phyloP scores from a whole-genome alignment of 2,888 invertebrate species.

The Trachelus tabidus region DNA sequence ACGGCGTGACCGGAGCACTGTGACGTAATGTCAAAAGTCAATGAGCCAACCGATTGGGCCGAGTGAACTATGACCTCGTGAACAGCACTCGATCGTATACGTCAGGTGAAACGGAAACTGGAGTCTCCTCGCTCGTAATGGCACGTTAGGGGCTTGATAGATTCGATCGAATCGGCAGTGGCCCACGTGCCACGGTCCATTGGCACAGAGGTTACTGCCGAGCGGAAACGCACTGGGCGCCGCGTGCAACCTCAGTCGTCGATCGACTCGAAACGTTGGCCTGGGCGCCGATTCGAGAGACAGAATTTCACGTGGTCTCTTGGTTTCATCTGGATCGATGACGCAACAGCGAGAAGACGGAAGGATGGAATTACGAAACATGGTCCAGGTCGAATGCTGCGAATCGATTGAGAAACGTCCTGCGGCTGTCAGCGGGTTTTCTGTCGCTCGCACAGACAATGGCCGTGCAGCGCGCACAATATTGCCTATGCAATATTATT shows the following conservation, averaged over 20 bases:
- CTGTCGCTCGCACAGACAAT: neutral
- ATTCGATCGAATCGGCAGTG: neutral
- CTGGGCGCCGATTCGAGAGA: neutral
- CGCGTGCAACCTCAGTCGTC: neutral
- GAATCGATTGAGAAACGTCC: slow-evolving; percentile 5
- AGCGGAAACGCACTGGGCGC: neutral
- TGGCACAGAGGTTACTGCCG: neutral
- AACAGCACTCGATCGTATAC: neutral
- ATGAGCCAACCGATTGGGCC: neutral
- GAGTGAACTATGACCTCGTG: neutral
- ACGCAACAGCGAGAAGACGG: neutral
- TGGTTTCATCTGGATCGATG: neutral
- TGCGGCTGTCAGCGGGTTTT: neutral
- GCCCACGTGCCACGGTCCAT: neutral
- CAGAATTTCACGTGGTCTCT: neutral
- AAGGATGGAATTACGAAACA: neutral
- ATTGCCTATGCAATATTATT: slow-evolving; percentile 1
- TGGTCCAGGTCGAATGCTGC: neutral
- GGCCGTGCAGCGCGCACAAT: neutral
- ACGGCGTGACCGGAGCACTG: neutral
- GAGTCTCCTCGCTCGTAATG: neutral
- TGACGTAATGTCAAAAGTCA: neutral
- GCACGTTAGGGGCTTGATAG: neutral
- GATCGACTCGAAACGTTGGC: neutral
- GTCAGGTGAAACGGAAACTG: neutral